Evolutionary conservation across 2,113 vertebrate species (phyloP).

Genomic region (Neodon shergylaensis): DNA sequence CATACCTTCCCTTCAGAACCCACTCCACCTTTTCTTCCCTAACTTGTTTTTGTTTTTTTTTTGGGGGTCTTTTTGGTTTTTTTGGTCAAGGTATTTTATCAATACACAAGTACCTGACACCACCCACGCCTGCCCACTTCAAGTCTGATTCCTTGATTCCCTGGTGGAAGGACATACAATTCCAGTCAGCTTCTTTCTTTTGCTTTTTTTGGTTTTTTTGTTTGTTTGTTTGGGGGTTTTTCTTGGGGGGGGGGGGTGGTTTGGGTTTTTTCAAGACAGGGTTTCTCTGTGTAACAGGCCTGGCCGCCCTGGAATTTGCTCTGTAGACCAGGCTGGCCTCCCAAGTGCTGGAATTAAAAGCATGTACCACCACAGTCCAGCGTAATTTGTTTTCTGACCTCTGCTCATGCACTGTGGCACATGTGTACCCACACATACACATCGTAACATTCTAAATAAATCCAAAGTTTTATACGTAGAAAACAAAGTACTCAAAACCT

Average conservation of each 20-base stretch:
- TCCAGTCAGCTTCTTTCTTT: neutral
- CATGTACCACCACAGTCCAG: too few relatives aligned
- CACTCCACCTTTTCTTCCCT: neutral
- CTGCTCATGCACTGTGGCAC: neutral
- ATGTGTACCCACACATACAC: neutral
- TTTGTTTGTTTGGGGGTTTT: too few relatives aligned
- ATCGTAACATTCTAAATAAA: neutral
- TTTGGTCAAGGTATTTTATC: neutral
- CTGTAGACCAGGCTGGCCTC: too few relatives aligned
- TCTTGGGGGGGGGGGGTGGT: too few relatives aligned
- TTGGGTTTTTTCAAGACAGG: too few relatives aligned
- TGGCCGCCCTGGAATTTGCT: too few relatives aligned
- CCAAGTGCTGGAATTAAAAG: too few relatives aligned
- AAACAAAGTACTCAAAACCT: neutral
- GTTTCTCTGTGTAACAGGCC: too few relatives aligned
- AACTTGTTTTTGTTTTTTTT: neutral
- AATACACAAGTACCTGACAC: neutral
- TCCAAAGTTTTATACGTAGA: conserved; percentile 18
- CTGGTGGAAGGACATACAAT: neutral
- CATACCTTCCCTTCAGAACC: neutral
- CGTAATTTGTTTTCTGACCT: neutral
- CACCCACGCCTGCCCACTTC: neutral
- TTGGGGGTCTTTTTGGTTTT: too few relatives aligned
- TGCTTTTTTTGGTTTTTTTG: too few relatives aligned
- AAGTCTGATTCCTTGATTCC: neutral